Percentiles rank a stretch among this genome's conserved stretches.
phyloP scores from a whole-genome alignment of 2,113 vertebrate genomes.

The Antechinus flavipes region DNA sequence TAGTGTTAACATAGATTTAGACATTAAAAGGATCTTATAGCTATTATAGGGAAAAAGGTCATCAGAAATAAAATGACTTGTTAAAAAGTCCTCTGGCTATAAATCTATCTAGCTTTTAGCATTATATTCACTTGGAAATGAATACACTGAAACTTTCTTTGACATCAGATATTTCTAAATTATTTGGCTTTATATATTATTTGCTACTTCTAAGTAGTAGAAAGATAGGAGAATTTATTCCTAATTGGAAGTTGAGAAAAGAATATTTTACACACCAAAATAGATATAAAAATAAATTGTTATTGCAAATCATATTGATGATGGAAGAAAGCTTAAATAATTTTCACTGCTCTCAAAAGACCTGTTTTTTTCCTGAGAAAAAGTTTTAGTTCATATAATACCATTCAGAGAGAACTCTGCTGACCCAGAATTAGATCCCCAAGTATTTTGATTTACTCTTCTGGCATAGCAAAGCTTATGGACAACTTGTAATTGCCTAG shows the following conservation, averaged over 20 bases:
- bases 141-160: constrained; percentile 13
- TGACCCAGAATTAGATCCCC: constrained; percentile 65
- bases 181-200: constrained; percentile 1
- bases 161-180: constrained; percentile 53
- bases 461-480: constrained; percentile 71
- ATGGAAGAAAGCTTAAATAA: constrained; percentile 52
- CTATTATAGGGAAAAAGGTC: background rate
- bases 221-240: background rate
- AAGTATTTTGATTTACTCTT: constrained; percentile 50
- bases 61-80: background rate
- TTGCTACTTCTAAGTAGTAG: background rate
- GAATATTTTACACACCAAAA: background rate
- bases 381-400: constrained; percentile 46
- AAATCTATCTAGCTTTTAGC: constrained; percentile 40
- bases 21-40: background rate
- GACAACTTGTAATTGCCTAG: constrained; percentile 73
- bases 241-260: background rate
- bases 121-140: constrained; percentile 34
- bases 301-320: constrained; percentile 12
- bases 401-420: constrained; percentile 57
- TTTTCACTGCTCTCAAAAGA: constrained; percentile 62
- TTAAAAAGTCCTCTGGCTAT: background rate
- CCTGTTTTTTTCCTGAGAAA: background rate
- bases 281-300: constrained; percentile 38
- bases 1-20: background rate